Evolutionary conservation across 1,140 invertebrate species (phyloP), one percentile per base, ranked within the genome.

Genomic region (Dufourea novaeangliae): DNA sequence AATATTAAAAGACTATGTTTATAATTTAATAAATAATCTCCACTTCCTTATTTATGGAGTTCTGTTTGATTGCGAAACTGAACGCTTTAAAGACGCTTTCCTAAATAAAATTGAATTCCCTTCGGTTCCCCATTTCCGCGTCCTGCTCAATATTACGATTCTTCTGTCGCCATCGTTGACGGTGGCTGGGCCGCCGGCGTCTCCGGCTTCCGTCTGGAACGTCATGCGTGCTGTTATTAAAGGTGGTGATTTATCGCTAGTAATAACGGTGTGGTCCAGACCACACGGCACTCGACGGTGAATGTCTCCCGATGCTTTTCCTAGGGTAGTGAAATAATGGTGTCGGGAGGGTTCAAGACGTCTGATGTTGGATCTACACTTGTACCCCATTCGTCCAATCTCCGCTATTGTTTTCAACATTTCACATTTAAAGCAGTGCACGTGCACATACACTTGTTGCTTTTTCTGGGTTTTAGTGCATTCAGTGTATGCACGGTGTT

Each of bases 241-340:
- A 92, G 86, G 88, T 90, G 89, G 87, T 89, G 91, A 92, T 92
- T 92, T 92, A 92, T 92, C 84, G 91, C 87, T 86, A 80, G 91
- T 90, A 92, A 92, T 92, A 92, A 92, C 90, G 88, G 90, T 89
- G 89, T 85, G 89, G 89, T 92, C 87, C 90, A 87, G 89, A n/a
- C n/a, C n/a, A n/a, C n/a, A n/a, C 72, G 84, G 70, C 82, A 78
- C 84, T 82, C 78, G 82, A 79, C 84, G 77, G 83, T 72, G 69
- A 83, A 88, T 87, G 83, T 88, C 86, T 88, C 83, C 70, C 79
- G 69, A 75, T 75, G 66, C 62, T 75, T n/a, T 50, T 84, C 61
- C 57, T 56, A 71, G 59, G 76, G 71, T 69, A 68, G 14, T 39
- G 32, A 39, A 44, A 41, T 39, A 25, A 59, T 17, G 52, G 57